A percentile compares a stretch with the other conserved stretches of the same genome.
These are phyloP conservation scores for Coptodon rendalli DNA, from an alignment of 2,113 vertebrate genomes.

Conservation along the genomic window DNA sequence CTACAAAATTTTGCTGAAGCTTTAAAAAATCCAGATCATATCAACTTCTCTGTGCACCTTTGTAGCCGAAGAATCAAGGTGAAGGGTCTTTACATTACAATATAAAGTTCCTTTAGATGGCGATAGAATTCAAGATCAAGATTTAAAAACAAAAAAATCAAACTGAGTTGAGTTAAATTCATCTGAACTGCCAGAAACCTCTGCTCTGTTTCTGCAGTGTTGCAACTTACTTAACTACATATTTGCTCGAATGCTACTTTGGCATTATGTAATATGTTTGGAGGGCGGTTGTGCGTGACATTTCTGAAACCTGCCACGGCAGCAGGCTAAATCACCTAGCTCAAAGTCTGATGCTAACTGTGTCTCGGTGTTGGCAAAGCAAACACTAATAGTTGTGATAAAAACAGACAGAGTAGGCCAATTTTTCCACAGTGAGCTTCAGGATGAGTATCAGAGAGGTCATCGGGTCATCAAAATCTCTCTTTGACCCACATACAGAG, in stretches of 20 bases:
- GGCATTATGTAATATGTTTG: background rate
- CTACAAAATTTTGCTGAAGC: background rate
- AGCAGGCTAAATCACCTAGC: background rate
- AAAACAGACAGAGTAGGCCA: constrained; percentile 31
- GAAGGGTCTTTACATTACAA: background rate
- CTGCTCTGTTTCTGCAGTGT: background rate
- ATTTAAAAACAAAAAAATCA: background rate
- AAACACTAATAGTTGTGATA: constrained; percentile 49
- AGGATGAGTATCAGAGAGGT: background rate
- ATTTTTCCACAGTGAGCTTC: constrained; percentile 12
- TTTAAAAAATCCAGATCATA: background rate
- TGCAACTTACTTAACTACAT: background rate
- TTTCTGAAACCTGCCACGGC: background rate
- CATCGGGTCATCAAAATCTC: background rate
- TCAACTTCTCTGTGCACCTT: background rate
- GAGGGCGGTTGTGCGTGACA: background rate
- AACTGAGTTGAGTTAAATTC: background rate
- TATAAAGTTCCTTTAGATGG: background rate
- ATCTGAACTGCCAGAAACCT: background rate
- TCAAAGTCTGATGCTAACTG: background rate
- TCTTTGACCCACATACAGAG: background rate
- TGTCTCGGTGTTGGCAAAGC: constrained; percentile 53
- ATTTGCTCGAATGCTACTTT: background rate
- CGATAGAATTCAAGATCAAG: background rate
- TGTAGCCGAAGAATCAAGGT: background rate